These are phyloP conservation scores for Gastracanthus pulcherrimus DNA, from an alignment of 2,888 invertebrate genomes.

Conservation along the genomic window DNA sequence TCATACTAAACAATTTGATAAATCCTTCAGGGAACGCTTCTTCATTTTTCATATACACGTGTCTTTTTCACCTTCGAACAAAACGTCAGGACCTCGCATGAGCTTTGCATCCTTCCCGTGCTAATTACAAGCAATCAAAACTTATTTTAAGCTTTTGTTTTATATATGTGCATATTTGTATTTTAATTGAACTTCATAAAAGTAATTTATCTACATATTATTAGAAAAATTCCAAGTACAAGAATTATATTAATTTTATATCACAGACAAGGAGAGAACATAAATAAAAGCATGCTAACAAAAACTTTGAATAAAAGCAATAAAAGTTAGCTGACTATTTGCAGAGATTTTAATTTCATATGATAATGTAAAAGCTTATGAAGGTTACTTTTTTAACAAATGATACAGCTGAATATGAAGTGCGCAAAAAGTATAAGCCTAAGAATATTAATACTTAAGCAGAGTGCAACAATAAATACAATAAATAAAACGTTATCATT, in stretches of 20 bases:
- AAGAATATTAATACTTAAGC: background rate
- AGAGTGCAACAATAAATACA: constrained; percentile 6
- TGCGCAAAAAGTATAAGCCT: background rate
- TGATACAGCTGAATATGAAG: background rate
- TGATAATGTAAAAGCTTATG: background rate
- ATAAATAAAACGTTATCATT: constrained; percentile 25
- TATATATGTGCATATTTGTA: no score
- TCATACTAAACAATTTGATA: constrained; percentile 24
- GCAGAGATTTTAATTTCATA: background rate
- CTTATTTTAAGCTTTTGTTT: no score
- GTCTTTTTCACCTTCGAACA: background rate
- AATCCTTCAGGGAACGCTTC: background rate
- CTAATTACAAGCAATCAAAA: no score
- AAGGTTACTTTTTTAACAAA: background rate
- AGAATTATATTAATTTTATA: no score
- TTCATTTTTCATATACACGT: background rate
- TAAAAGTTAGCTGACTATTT: background rate
- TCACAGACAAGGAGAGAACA: no score
- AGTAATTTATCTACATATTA: no score
- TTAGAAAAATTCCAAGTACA: no score
- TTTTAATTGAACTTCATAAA: no score
- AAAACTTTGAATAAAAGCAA: no score
- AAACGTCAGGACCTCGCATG: no score
- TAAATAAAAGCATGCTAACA: no score
- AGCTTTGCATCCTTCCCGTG: no score